Evolutionary conservation across 1,140 invertebrate species (phyloP).

Genomic region (Leucophenga varia): DNA sequence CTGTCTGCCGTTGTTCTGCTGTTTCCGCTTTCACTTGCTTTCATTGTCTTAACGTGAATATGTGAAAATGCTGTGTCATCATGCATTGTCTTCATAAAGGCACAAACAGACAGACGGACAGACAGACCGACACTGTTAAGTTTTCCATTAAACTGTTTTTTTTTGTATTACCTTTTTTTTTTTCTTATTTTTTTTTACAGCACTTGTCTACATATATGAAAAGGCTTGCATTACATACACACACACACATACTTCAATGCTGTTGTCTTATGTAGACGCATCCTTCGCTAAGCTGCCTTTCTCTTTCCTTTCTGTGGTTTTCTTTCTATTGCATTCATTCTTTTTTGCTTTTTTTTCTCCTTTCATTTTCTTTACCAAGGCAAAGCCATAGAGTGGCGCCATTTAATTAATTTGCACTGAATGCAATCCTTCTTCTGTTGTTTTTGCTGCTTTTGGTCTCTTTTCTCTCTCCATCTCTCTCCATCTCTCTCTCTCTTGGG

Average conservation of each 20-base stretch:
- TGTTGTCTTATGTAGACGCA: not conserved
- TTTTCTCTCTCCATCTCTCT: no score
- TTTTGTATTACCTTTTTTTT: no score
- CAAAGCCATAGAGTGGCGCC: conserved; percentile 34
- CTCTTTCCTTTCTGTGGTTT: not conserved
- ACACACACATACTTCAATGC: not conserved
- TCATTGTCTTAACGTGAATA: conserved; percentile 23
- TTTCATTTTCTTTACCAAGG: not conserved
- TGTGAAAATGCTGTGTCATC: conserved; percentile 29
- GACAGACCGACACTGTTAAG: no score
- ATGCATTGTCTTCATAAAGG: conserved; percentile 17
- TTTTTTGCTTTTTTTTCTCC: not conserved
- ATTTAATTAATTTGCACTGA: conserved; percentile 47
- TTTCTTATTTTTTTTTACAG: no score
- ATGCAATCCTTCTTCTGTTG: conserved; percentile 14
- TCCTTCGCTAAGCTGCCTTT: no score
- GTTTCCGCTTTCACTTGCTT: conserved; percentile 3
- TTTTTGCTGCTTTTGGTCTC: no score
- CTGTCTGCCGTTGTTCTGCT: not conserved
- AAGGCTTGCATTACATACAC: conserved; percentile 4
- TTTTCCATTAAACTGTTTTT: no score
- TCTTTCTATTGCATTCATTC: not conserved
- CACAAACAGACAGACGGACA: no score
- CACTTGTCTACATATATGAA: no score
- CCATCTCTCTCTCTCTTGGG: no score